These are phyloP conservation scores for Oreochromis mossambicus DNA, from an alignment of 2,797 vertebrate species.

Conservation along the genomic window DNA sequence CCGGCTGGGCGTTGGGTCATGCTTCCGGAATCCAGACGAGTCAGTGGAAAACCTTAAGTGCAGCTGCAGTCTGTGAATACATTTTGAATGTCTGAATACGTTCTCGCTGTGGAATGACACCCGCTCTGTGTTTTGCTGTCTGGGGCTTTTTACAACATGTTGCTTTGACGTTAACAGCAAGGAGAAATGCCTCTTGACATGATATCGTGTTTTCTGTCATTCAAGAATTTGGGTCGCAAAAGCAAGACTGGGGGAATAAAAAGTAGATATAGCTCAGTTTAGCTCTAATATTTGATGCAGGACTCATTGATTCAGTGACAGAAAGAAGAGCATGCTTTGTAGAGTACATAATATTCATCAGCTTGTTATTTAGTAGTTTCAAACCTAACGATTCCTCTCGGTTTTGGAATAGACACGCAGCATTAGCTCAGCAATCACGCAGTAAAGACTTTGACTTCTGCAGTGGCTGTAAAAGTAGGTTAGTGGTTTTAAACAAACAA, in stretches of 20 bases:
- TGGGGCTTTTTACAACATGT: neutral
- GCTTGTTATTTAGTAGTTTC: neutral
- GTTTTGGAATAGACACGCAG: slow-evolving; percentile 18
- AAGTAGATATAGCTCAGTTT: neutral
- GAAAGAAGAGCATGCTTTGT: neutral
- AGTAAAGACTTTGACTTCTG: slow-evolving; percentile 45
- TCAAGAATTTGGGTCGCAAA: neutral
- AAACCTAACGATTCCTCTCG: slow-evolving; percentile 1
- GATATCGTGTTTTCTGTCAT: slow-evolving; percentile 1
- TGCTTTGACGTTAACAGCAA: slow-evolving; percentile 13
- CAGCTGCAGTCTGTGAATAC: slow-evolving; percentile 62
- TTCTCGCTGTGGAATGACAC: slow-evolving; percentile 31
- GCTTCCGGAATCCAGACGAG: slow-evolving; percentile 15
- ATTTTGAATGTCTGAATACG: slow-evolving; percentile 39
- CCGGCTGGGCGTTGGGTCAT: slow-evolving; percentile 12
- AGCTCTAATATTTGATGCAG: neutral
- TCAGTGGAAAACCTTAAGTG: slow-evolving; percentile 34
- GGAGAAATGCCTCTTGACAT: slow-evolving; percentile 19
- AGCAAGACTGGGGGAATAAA: neutral
- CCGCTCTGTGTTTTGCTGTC: slow-evolving; percentile 3
- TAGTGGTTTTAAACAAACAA: slow-evolving; percentile 72
- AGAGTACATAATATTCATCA: neutral
- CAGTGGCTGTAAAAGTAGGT: slow-evolving; percentile 65
- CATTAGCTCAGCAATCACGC: slow-evolving; percentile 47
- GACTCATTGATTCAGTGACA: neutral